These are phyloP conservation scores for Catocala fraxini DNA, from an alignment of 2,888 invertebrate species.

Conservation along the genomic window DNA sequence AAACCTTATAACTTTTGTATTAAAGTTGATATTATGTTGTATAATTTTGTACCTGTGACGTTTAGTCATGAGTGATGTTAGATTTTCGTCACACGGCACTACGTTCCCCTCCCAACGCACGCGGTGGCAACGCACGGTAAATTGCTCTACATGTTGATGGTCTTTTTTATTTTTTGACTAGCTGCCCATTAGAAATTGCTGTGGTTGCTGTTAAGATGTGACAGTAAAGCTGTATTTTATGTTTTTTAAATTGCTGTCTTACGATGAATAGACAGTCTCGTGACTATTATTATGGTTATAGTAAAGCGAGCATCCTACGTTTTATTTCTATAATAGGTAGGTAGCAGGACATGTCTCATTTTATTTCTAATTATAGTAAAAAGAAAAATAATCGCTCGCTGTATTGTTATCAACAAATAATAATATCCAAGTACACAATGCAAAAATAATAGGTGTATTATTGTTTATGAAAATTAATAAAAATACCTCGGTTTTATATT, in stretches of 20 bases:
- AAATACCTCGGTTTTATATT: not conserved
- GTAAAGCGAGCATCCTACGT: not conserved
- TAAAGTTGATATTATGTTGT: constrained; percentile 48
- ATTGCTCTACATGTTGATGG: constrained; percentile 49
- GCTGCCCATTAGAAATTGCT: constrained; percentile 43
- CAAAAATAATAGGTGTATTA: not conserved
- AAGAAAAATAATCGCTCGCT: not conserved
- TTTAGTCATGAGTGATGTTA: constrained; percentile 46
- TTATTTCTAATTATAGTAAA: not conserved
- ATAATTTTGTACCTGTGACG: constrained; percentile 30
- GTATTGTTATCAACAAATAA: not conserved
- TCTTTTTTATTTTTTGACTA: constrained; percentile 41
- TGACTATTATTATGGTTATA: constrained; percentile 5
- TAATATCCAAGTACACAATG: not conserved
- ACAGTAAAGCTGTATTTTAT: not conserved
- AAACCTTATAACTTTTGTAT: constrained; percentile 18
- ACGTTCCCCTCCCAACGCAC: constrained; percentile 58
- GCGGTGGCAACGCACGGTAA: constrained; percentile 57
- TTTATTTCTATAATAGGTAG: not conserved
- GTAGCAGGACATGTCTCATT: not conserved
- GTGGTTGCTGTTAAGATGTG: constrained; percentile 15
- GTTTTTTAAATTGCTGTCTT: constrained; percentile 2
- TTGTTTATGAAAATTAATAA: too few relatives aligned
- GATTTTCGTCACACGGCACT: constrained; percentile 67
- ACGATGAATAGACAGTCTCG: not conserved